phyloP scores from a whole-genome alignment of 2,888 invertebrate genomes.

The Eupithecia pulchellata region DNA sequence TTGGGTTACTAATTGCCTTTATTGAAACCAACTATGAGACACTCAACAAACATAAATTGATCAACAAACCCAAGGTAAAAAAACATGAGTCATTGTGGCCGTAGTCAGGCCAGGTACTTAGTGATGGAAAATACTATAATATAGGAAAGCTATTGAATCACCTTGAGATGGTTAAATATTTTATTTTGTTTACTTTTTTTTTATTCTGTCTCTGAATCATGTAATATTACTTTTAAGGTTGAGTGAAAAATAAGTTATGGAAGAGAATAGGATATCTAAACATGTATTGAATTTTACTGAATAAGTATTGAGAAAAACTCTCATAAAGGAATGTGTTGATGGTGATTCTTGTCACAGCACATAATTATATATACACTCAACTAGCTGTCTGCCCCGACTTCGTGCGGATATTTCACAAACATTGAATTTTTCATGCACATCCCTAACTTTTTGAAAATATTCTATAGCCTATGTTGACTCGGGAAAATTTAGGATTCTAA shows the following conservation, averaged over 20 bases:
- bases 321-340: neutral
- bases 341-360: neutral
- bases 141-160: neutral
- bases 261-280: no score
- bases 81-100: conserved; percentile 1
- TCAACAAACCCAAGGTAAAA: conserved; percentile 8
- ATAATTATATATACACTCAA: no score
- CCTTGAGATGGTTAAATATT: neutral
- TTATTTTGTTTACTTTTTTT: neutral
- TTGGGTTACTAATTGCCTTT: neutral
- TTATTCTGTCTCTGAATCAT: neutral
- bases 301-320: neutral
- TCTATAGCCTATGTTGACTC: no score
- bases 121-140: neutral
- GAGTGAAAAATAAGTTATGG: neutral
- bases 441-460: no score
- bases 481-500: no score
- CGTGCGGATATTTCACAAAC: no score
- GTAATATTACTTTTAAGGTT: no score
- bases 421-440: no score
- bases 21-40: neutral
- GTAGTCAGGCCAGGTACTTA: neutral
- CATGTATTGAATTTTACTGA: no score
- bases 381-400: no score
- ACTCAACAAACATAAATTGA: neutral